Percentiles rank a stretch among this genome's conserved stretches.
phyloP scores from a whole-genome alignment of 2,888 invertebrate species.

The Amiota mariae region DNA sequence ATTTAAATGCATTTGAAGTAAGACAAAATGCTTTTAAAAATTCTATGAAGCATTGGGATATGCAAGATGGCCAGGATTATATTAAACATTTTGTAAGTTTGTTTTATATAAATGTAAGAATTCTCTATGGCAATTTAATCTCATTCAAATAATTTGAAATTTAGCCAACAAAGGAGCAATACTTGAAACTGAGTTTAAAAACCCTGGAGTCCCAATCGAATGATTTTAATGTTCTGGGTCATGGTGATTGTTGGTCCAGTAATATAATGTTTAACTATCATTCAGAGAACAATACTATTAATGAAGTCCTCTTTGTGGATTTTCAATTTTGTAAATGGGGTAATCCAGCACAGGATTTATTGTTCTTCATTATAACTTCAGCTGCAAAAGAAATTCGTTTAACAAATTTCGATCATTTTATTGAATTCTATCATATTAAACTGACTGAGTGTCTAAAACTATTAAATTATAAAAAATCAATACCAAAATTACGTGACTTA shows the following conservation, averaged over 20 bases:
- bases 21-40: slow-evolving; percentile 8
- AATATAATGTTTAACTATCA: slow-evolving; percentile 66
- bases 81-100: slow-evolving; percentile 3
- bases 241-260: slow-evolving; percentile 70
- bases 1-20: slow-evolving; percentile 25
- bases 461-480: slow-evolving; percentile 55
- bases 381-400: slow-evolving; percentile 56
- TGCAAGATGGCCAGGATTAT: not conserved
- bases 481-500: slow-evolving; percentile 63
- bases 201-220: slow-evolving; percentile 44
- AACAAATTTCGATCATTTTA: slow-evolving; percentile 63
- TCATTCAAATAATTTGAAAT: too few relatives aligned
- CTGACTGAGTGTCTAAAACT: slow-evolving; percentile 61
- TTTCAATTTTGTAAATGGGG: slow-evolving; percentile 69
- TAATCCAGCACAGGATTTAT: slow-evolving; percentile 63
- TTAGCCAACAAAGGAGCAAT: slow-evolving; percentile 59
- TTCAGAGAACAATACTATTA: slow-evolving; percentile 48
- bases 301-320: slow-evolving; percentile 65
- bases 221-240: slow-evolving; percentile 64
- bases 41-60: slow-evolving; percentile 7
- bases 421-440: slow-evolving; percentile 65
- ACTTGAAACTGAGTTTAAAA: slow-evolving; percentile 42
- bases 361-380: slow-evolving; percentile 63
- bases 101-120: not conserved
- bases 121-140: too few relatives aligned